Conservation (phyloP, 2,888 invertebrate genomes). For the Zootermopsis nevadensis region DNA sequence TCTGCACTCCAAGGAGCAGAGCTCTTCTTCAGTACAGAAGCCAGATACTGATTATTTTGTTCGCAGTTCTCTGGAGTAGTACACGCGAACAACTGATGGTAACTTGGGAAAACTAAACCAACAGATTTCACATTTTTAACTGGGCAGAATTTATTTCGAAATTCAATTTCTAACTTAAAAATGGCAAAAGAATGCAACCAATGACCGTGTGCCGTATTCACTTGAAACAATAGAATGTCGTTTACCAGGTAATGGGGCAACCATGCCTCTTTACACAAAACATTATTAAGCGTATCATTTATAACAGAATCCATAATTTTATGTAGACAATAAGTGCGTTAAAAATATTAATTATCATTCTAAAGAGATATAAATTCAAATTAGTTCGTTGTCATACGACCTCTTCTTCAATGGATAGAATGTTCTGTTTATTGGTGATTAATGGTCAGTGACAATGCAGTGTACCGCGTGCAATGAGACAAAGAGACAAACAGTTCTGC, state of each 20-base stretch:
- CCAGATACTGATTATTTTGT: no score
- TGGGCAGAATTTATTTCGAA: no score
- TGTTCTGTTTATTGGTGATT: background rate
- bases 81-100: no score
- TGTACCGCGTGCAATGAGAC: background rate
- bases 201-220: background rate
- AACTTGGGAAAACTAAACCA: no score
- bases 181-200: background rate
- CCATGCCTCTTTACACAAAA: background rate
- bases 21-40: no score
- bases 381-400: background rate
- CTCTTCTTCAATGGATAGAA: background rate
- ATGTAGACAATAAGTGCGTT: background rate
- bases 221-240: background rate
- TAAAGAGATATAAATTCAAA: slow-evolving; percentile 6
- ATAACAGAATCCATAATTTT: background rate
- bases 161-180: background rate
- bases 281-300: background rate
- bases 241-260: background rate
- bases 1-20: no score
- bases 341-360: background rate
- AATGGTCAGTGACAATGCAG: background rate
- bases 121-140: no score
- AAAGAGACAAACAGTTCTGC: background rate
- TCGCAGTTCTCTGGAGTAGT: no score